Conservation (phyloP, 2,888 invertebrate species). For the Embidobia sp. region DNA sequence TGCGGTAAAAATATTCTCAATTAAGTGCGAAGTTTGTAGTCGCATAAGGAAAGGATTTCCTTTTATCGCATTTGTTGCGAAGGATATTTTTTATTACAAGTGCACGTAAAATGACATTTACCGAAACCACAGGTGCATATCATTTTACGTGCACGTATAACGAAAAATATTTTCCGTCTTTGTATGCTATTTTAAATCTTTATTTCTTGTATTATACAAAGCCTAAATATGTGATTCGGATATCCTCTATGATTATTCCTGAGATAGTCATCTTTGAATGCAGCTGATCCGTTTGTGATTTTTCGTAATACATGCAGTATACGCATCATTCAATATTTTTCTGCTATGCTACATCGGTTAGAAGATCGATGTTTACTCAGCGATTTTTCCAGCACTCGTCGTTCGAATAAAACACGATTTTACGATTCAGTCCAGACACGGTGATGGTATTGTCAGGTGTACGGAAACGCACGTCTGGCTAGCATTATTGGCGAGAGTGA, state of each 20-base stretch:
- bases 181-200: no score
- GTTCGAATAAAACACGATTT: slow-evolving; percentile 68
- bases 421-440: slow-evolving; percentile 68
- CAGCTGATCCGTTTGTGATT: slow-evolving; percentile 29
- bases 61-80: no score
- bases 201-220: no score
- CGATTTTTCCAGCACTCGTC: slow-evolving; percentile 61
- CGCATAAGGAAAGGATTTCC: no score
- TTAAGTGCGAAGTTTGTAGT: no score
- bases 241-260: slow-evolving; percentile 8
- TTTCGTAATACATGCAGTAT: slow-evolving; percentile 19
- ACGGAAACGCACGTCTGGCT: slow-evolving; percentile 63
- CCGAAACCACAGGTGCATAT: no score
- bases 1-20: no score
- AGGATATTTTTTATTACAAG: no score
- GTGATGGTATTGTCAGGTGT: slow-evolving; percentile 69
- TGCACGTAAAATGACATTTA: no score
- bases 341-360: slow-evolving; percentile 48
- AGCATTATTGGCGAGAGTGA: slow-evolving; percentile 56
- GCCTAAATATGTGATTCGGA: background rate
- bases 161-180: no score
- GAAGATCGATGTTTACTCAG: slow-evolving; percentile 64
- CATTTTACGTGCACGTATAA: no score
- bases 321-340: slow-evolving; percentile 48
- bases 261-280: slow-evolving; percentile 43